These are phyloP conservation scores for Acanthococcus lagerstroemiae DNA, from an alignment of 2,888 invertebrate species.

Conservation along the genomic window DNA sequence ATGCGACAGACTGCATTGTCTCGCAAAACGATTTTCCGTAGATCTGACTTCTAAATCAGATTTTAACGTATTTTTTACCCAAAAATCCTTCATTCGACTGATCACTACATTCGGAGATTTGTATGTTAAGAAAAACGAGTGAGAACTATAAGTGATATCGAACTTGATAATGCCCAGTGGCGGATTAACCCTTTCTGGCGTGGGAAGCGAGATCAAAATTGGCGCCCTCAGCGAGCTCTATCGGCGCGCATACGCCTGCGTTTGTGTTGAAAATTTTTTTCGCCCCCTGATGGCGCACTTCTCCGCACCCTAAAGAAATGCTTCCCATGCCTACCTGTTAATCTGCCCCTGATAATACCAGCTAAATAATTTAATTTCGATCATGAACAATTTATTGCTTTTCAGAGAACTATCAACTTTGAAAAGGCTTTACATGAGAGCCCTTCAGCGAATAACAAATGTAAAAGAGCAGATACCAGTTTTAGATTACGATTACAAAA, in stretches of 20 bases:
- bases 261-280: too few relatives aligned
- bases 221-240: too few relatives aligned
- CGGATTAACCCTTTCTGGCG: too few relatives aligned
- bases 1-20: slow-evolving; percentile 81
- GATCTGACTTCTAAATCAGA: slow-evolving; percentile 57
- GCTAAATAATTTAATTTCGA: too few relatives aligned
- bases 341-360: too few relatives aligned
- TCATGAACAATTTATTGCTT: background rate
- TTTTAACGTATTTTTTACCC: slow-evolving; percentile 80
- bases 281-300: too few relatives aligned
- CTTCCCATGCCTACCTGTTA: too few relatives aligned
- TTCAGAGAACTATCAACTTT: background rate
- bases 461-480: slow-evolving; percentile 18
- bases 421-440: background rate
- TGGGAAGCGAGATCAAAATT: too few relatives aligned
- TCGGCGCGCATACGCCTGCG: too few relatives aligned
- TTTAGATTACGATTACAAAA: slow-evolving; percentile 5
- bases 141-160: slow-evolving; percentile 35
- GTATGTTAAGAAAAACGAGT: slow-evolving; percentile 61
- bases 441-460: background rate
- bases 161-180: too few relatives aligned
- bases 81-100: slow-evolving; percentile 83
- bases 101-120: slow-evolving; percentile 81
- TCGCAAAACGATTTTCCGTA: slow-evolving; percentile 60
- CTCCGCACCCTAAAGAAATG: too few relatives aligned